Conservation (phyloP, 2,888 invertebrate genomes). For the Flexamia atlantica region DNA sequence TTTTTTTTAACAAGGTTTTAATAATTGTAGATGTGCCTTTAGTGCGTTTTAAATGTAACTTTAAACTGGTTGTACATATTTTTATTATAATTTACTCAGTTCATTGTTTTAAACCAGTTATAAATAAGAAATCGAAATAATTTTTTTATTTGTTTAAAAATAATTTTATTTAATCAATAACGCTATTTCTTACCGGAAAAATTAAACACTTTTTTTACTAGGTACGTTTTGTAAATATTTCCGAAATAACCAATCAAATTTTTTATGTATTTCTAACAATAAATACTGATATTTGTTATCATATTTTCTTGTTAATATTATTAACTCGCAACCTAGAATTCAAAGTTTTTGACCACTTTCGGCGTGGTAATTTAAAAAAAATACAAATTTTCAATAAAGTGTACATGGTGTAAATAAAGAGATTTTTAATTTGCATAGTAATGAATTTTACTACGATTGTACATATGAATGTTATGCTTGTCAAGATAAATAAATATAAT, state of each 20-base stretch:
- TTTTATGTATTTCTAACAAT: no score
- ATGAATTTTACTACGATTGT: constrained; percentile 44
- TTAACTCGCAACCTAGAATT: not conserved
- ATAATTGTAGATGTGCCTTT: constrained; percentile 57
- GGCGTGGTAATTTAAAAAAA: not conserved
- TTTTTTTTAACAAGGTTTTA: constrained; percentile 7
- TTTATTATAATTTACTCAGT: not conserved
- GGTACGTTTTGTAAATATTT: no score
- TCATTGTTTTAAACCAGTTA: no score
- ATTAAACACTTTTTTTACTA: no score
- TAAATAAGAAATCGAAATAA: no score
- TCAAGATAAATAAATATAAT: constrained; percentile 28
- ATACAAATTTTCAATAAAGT: not conserved
- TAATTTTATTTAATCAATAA: no score
- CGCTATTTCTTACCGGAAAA: no score
- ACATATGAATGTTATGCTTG: constrained; percentile 58
- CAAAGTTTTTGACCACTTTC: not conserved
- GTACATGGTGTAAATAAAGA: constrained; percentile 43
- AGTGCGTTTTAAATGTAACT: constrained; percentile 35
- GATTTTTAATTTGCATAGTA: constrained; percentile 24
- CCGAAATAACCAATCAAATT: no score
- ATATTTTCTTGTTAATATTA: no score
- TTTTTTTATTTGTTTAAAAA: no score
- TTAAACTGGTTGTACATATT: not conserved
- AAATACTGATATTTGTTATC: no score